Evolutionary conservation across 2,888 invertebrate genomes (phyloP), one percentile per base, ranked within the genome.

Genomic region (Nymphalis urticae): DNA sequence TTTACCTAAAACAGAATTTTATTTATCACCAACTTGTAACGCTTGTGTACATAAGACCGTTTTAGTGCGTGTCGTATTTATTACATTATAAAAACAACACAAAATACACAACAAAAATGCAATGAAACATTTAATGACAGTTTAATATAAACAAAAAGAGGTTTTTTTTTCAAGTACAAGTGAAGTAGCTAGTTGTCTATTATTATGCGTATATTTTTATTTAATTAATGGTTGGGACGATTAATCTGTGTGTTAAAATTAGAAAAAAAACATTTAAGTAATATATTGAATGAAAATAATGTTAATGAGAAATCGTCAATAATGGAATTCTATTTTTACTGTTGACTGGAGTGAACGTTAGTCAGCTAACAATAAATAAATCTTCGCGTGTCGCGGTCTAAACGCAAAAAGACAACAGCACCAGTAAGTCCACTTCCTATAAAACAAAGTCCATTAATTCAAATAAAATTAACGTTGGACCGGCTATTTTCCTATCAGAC

Each of bases 361-460:
- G 24, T 53, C 53, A 56, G 19, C 58, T 58, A 47, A 72, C 73
- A 71, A 72, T 75, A 75, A 72, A 70, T 69, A 63, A 66, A 71
- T 71, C 71, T 58, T 58, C 36, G 69, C 73, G 71, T 73, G 73
- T 59, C 58, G 58, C 51, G 19, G 17, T 58, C 36, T 19, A 56
- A 67, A 60, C 77, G 65, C 27, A 72, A 64, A 64, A 70, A 13
- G 58, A 42, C 58, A 58, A 58, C 71, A 71, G 63, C 66, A 69
- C 59, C 61, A 67, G 60, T 42, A 66, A 68, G 70, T 69, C 72
- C 71, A 82, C 83, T 87, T 87, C 85, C 87, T 85, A 84, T 82
- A 81, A 82, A 85, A 84, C 85, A 86, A 81, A 80, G 80, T 83
- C 86, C 85, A 87, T 85, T 88, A 87, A 87, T 86, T 85, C 86